phyloP scores from a whole-genome alignment of 2,113 vertebrate species.

The Mormoops blainvillei region DNA sequence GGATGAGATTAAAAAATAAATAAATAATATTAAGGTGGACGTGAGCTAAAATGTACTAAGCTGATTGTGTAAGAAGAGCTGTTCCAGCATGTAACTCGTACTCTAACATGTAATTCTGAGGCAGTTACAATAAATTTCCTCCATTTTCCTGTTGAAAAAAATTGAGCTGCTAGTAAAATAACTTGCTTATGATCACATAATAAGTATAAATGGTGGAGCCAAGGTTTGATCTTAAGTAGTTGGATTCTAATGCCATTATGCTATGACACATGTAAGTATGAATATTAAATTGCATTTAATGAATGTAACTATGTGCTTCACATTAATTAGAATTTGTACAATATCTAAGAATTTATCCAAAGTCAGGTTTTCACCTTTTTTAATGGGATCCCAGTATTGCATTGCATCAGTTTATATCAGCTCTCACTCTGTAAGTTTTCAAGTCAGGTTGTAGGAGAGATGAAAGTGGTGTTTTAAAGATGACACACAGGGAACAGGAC shows the following conservation, averaged over 20 bases:
- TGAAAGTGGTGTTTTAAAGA: not conserved
- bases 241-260: not conserved
- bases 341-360: not conserved
- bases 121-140: not conserved
- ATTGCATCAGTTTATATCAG: not conserved
- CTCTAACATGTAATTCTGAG: not conserved
- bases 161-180: not conserved
- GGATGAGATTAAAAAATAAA: not conserved
- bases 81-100: not conserved
- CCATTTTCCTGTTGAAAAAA: not conserved
- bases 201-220: not conserved
- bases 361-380: not conserved
- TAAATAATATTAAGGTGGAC: not conserved
- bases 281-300: constrained; percentile 2
- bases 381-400: rapidly evolving
- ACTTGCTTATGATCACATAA: not conserved
- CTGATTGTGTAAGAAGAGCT: not conserved
- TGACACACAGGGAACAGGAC: not conserved
- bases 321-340: not conserved
- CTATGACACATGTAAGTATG: not conserved
- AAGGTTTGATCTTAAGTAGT: not conserved
- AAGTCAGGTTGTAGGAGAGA: not conserved
- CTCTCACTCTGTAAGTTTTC: not conserved
- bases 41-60: not conserved
- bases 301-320: not conserved